Base-by-base conservation (phyloP, 1,140 invertebrate genomes). In the Orussus abietinus region DNA sequence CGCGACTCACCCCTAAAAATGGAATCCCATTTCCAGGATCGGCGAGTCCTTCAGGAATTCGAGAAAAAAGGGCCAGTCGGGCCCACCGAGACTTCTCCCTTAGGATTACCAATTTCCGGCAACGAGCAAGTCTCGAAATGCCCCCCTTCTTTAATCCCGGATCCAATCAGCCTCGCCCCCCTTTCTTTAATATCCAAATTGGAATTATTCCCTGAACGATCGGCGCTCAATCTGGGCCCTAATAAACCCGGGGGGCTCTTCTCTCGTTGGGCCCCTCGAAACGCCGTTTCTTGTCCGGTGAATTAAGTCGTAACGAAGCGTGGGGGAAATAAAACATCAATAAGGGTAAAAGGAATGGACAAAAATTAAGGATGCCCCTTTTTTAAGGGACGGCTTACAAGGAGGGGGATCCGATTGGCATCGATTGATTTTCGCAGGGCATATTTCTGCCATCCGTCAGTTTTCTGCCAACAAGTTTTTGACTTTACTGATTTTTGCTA, bases 101-200 rank as follows among this genome's bases (percentile, higher is more conserved):
- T n/a, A n/a, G n/a, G n/a, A 57, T 59, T 57, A 59, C 51, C 59
- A 55, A 61, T 59, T 57, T 61, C 58, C 56, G 52, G 49, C 36
- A 47, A 49, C 40, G 37, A 53, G 56, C 53, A 52, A 51, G 48
- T 35, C 46, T 45, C 34, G 38, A 46, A 53, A 53, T 50, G 48
- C 30, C 29, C 45, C 38, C 20, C 42, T 45, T 45, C n/a, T n/a
- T n/a, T 25, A 7, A 25, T 6, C n/a, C 6, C 6, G 22, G 22
- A 44, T 37, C 38, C 49, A 55, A 60, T 57, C 49, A 57, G 29
- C 35, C 14, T 17, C 35, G 36, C 19, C 30, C n/a, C 19, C 37
- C 31, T 33, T 32, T 53, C 36, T 45, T 45, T 38, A 38, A 33
- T 45, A 45, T 45, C 39, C 35, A 45, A 45, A 45, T 45, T 45